Evolutionary conservation across 1,140 invertebrate species (phyloP).

Genomic region (Agrilus planipennis): DNA sequence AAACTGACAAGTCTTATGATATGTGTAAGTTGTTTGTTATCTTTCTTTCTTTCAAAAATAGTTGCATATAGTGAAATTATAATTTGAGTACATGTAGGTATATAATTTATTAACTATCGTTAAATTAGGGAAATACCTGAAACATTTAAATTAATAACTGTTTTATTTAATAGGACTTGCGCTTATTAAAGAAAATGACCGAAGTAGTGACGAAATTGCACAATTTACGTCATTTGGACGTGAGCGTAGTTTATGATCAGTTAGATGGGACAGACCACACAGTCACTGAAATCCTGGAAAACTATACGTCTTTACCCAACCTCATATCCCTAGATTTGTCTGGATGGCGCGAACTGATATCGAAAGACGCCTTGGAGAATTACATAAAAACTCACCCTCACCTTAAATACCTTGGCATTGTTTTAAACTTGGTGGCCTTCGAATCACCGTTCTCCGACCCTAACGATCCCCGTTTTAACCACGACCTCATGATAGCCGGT

Average conservation of each 20-base stretch:
- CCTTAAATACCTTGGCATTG: slow-evolving; percentile 26
- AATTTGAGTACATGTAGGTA: no score
- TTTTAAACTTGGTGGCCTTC: slow-evolving; percentile 22
- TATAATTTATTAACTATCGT: no score
- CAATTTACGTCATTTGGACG: slow-evolving; percentile 21
- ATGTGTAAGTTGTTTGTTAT: slow-evolving; percentile 7
- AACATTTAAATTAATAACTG: background rate
- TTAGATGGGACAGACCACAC: slow-evolving; percentile 38
- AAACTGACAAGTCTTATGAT: slow-evolving; percentile 42
- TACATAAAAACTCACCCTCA: slow-evolving; percentile 24
- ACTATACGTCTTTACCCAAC: slow-evolving; percentile 44
- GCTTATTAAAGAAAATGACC: slow-evolving; percentile 10
- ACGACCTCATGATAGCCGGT: slow-evolving; percentile 24
- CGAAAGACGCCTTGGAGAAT: slow-evolving; percentile 13
- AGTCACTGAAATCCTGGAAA: slow-evolving; percentile 39
- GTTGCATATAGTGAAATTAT: no score
- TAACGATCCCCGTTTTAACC: slow-evolving; percentile 10
- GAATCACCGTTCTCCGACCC: slow-evolving; percentile 21
- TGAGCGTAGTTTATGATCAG: slow-evolving; percentile 27
- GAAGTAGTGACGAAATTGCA: slow-evolving; percentile 11
- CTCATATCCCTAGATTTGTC: slow-evolving; percentile 59
- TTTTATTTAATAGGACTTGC: slow-evolving; percentile 9
- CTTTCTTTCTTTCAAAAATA: background rate
- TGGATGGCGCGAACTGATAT: slow-evolving; percentile 38
- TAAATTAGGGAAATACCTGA: no score